Base-by-base conservation (phyloP, 2,113 vertebrate species). In the Eudorcas thomsonii region DNA sequence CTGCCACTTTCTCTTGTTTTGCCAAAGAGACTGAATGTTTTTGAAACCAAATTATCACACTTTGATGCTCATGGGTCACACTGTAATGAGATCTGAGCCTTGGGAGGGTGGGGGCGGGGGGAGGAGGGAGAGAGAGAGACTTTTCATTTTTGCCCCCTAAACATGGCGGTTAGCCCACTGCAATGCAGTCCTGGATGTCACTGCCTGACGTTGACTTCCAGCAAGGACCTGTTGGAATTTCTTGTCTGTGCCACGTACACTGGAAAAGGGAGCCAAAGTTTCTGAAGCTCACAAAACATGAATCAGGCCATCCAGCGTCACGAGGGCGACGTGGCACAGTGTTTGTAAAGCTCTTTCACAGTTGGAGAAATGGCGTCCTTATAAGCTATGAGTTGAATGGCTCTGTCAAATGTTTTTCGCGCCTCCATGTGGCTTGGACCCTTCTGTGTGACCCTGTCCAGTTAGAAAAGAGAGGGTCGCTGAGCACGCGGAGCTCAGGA, bases 21-120 rank as follows among this genome's bases (percentile, higher is more conserved):
- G 93, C 94, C 97, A 82, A 97, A 98, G 90, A 98, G 95, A 98
- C 98, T 98, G 97, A 97, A 95, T 90, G 0, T 98, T 96, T 93
- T 26, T 54, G 91, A 98, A 98, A 97, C 97, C 97, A 98, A 98
- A 98, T 98, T 39, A 97, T 94, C 97, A 93, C 94, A 98, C 96
- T 98, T 98, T 97, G 96, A 55, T 86, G 97, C 97, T 71, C 60
- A 77, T 64, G 95, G 96, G 86, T 94, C 1, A 0, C 62, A 78
- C 71, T 30, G 0, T 39, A 74, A 71, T 55, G 59, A 94, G 57
- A 88, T 55, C 87, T 50, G 95, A 95, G 77, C 95, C 97, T 94
- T 54, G 92, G 95, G 33, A 1, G n/a, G 90, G 57, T 54, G 67
- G 78, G 54, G 82, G 78, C 1, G 74, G 25, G 74, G 48, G 54